Conservation (phyloP, 2,113 vertebrate genomes). For the Rhinogobius similis region DNA sequence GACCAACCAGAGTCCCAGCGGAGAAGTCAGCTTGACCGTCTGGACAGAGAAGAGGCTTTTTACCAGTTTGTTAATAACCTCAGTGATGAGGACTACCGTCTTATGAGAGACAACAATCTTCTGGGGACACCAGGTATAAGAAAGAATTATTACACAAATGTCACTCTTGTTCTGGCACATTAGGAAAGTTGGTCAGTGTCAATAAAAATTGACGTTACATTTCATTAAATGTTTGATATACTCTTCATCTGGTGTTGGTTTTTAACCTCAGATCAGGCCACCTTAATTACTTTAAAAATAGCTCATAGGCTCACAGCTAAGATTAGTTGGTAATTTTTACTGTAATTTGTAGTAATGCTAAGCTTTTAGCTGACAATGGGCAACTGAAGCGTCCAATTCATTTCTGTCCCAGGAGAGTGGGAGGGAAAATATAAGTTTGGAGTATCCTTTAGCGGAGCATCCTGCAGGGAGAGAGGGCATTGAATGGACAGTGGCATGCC, state of each 20-base stretch:
- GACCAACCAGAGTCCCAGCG: conserved; percentile 93
- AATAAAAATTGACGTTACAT: background rate
- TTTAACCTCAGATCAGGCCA: background rate
- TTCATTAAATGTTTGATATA: background rate
- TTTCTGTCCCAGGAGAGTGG: conserved; percentile 75
- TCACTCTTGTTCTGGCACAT: no score
- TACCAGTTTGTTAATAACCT: conserved; percentile 99
- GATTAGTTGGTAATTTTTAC: background rate
- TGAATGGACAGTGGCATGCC: conserved; percentile 70
- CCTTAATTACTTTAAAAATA: background rate
- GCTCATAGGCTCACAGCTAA: background rate
- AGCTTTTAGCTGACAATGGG: conserved; percentile 27
- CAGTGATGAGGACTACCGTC: conserved; percentile 96
- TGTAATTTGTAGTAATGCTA: conserved; percentile 40
- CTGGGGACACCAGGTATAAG: conserved; percentile 92
- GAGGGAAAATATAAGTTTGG: conserved; percentile 70
- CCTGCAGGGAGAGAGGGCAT: conserved; percentile 64
- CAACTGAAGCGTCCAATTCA: conserved; percentile 59
- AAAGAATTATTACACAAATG: background rate
- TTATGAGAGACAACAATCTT: conserved; percentile 99
- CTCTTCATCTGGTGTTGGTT: background rate
- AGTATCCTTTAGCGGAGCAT: conserved; percentile 63
- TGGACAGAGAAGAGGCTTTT: conserved; percentile 95
- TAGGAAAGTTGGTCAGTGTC: background rate
- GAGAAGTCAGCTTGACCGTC: conserved; percentile 89